Conservation (phyloP, 1,140 invertebrate species). For the Andricus grossulariae region DNA sequence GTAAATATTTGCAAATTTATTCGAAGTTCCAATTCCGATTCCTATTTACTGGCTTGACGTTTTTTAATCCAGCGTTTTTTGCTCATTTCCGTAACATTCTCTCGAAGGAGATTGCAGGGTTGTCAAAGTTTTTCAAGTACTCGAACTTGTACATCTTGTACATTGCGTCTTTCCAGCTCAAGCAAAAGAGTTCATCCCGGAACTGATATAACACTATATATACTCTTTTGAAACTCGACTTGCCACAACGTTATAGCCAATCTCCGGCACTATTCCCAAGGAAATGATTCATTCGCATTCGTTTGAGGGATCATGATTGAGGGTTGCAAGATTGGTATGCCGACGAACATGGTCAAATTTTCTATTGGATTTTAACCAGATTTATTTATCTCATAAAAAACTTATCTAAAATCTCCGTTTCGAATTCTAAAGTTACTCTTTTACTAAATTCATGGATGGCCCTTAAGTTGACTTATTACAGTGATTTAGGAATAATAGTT, state of each 20-base stretch:
- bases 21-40: conserved; percentile 4
- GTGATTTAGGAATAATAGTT: no score
- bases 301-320: conserved; percentile 14
- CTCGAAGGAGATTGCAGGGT: conserved; percentile 41
- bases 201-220: conserved; percentile 21
- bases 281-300: conserved; percentile 51
- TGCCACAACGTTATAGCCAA: conserved; percentile 45
- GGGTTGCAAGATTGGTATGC: neutral
- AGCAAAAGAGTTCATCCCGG: neutral
- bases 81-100: conserved; percentile 28
- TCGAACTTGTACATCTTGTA: conserved; percentile 54
- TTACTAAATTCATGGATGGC: no score
- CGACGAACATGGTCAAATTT: neutral
- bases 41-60: conserved; percentile 16
- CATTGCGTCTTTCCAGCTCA: conserved; percentile 44
- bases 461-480: no score
- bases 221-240: conserved; percentile 13
- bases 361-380: neutral
- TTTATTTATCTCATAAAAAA: neutral
- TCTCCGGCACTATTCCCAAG: conserved; percentile 54
- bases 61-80: neutral
- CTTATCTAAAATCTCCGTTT: neutral
- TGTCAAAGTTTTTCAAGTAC: conserved; percentile 56
- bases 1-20: conserved; percentile 6
- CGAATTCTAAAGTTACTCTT: no score